Conservation (phyloP, 2,888 invertebrate species). For the Cybosia mesomella region DNA sequence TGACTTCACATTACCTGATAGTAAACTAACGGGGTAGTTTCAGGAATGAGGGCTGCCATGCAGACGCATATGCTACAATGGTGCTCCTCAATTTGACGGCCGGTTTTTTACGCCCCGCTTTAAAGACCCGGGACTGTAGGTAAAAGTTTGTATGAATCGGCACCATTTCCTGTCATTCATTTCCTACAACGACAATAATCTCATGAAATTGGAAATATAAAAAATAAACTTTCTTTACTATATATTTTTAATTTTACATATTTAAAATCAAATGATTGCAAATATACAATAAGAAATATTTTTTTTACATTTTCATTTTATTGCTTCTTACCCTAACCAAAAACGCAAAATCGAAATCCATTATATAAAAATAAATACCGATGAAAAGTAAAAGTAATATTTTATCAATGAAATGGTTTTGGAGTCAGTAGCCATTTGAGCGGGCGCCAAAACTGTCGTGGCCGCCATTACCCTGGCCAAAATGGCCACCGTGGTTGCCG, state of each 20-base stretch:
- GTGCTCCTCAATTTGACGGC: too few species aligned
- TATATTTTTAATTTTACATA: neutral
- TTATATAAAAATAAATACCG: slow-evolving; percentile 27
- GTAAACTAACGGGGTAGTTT: too few species aligned
- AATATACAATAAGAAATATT: neutral
- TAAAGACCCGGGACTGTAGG: too few species aligned
- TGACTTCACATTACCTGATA: too few species aligned
- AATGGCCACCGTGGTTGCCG: slow-evolving; percentile 43
- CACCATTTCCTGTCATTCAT: too few species aligned
- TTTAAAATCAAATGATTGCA: neutral
- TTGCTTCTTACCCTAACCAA: slow-evolving; percentile 1
- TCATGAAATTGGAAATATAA: neutral
- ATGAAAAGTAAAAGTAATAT: slow-evolving; percentile 32
- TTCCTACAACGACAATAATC: neutral
- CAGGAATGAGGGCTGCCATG: too few species aligned
- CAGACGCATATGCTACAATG: too few species aligned
- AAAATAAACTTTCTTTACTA: neutral
- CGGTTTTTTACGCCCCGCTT: too few species aligned
- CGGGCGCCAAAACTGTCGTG: slow-evolving; percentile 30
- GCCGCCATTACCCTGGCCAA: slow-evolving; percentile 38
- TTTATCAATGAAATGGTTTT: slow-evolving; percentile 14
- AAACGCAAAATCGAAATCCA: neutral
- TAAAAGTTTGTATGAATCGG: too few species aligned
- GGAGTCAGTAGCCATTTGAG: slow-evolving; percentile 62
- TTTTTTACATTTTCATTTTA: slow-evolving; percentile 23